Evolutionary conservation across 2,797 vertebrate genomes (phyloP), one percentile per base, ranked within the genome.

Genomic region (Poecilia picta): DNA sequence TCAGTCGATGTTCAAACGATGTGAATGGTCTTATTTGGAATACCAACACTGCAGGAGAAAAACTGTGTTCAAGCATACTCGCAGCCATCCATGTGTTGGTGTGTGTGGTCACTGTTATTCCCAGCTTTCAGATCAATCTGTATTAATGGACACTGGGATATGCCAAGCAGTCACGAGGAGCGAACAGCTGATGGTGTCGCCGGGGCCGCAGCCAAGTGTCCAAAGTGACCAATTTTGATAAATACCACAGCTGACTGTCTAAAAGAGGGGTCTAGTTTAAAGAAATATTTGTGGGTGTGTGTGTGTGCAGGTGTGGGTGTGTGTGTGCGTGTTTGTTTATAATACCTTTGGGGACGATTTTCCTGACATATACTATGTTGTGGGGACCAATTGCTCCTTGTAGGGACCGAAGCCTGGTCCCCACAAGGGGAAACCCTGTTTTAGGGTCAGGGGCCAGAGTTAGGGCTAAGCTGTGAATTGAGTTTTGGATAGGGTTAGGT

Each of bases 181-280:
- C 72, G 84, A 92, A 91, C 57, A 45, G 71, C 87, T 90, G 76
- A 85, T 73, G 72, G 78, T 82, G 85, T 83, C 74, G 49, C 72
- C 43, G 75, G 82, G 66, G 83, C 88, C 2, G 6, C 59, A 84
- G 83, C 83, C 81, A 87, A 90, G 80, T 72, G 72, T 55, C 84
- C 74, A 78, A 79, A 80, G 72, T 88, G 83, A 85, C 81, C 85
- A 88, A 90, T 91, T 84, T 68, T 12, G 49, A 91, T 87, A 89
- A 77, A 91, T 90, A 85, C 88, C 80, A 75, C 81, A 78, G 81
- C 87, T 89, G 85, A 85, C 76, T 85, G 77, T 86, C 36, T 59
- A 79, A 75, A 82, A 73, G 62, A 85, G 80, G 75, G 72, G 75
- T 53, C 28, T 64, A 73, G 53, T 72, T 68, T 86, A 55, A 77